Percentiles rank a stretch among this genome's conserved stretches.
phyloP scores from a whole-genome alignment of 1,140 invertebrate genomes.

The Batillaria attramentaria region DNA sequence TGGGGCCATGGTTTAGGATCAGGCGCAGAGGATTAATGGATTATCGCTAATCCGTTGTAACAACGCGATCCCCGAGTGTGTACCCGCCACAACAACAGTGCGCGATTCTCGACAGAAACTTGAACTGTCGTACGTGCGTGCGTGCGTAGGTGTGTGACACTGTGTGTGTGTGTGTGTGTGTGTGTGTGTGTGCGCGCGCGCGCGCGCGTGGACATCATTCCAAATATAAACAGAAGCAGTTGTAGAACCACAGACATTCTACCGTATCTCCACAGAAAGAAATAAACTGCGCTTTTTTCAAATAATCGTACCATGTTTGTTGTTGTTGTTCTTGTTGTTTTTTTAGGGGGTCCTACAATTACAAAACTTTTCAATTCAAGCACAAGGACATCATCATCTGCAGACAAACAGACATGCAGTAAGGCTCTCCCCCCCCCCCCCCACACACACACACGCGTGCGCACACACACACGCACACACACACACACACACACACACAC shows the following conservation, averaged over 20 bases:
- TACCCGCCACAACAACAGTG: too few species aligned
- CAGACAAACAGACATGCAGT: neutral
- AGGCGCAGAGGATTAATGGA: too few species aligned
- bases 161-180: neutral
- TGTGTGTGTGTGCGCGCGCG: neutral
- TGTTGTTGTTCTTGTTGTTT: neutral
- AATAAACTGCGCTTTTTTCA: neutral
- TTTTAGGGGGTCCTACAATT: neutral
- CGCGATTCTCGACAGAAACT: too few species aligned
- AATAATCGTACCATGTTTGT: neutral
- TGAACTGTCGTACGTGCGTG: neutral
- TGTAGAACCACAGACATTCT: neutral
- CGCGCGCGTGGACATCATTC: neutral
- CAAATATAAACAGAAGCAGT: neutral
- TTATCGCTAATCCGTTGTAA: too few species aligned
- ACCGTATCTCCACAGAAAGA: neutral
- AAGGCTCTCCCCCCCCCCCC: neutral
- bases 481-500: constrained; percentile 21
- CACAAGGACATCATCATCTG: neutral
- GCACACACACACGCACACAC: neutral
- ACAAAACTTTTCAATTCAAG: neutral
- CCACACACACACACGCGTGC: neutral
- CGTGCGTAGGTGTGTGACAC: neutral
- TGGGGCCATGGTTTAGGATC: too few species aligned
- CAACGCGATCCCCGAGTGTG: too few species aligned